phyloP scores from a whole-genome alignment of 1,140 invertebrate species.

The Holotrichia oblita region DNA sequence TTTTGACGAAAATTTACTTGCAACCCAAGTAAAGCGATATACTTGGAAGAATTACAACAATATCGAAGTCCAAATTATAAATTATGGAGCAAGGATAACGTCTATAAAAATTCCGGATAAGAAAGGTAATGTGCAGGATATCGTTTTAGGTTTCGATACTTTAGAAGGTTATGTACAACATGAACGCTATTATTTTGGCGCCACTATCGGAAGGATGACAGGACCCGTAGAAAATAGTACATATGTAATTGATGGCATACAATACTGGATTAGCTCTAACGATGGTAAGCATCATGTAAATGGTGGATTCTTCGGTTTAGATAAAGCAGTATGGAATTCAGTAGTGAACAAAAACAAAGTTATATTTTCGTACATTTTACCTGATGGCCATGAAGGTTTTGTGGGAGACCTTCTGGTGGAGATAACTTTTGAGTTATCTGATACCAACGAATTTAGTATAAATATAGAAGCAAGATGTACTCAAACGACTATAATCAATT shows the following conservation, averaged over 20 bases:
- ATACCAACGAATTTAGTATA: conserved; percentile 69
- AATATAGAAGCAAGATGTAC: conserved; percentile 68
- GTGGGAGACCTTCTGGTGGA: conserved; percentile 65
- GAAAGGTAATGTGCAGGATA: conserved; percentile 70
- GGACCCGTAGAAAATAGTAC: conserved; percentile 72
- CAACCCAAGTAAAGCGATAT: conserved; percentile 59
- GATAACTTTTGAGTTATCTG: conserved; percentile 69
- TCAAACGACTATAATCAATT: conserved; percentile 69
- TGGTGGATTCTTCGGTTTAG: conserved; percentile 71
- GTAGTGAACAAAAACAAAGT: conserved; percentile 60
- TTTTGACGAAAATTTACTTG: conserved; percentile 44
- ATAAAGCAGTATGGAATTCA: conserved; percentile 68
- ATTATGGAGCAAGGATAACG: conserved; percentile 75
- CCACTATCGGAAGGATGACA: conserved; percentile 75
- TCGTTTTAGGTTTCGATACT: conserved; percentile 76
- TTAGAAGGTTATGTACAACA: conserved; percentile 68
- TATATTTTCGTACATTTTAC: conserved; percentile 66
- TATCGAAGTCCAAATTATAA: conserved; percentile 69
- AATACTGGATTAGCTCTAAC: conserved; percentile 71
- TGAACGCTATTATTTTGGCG: conserved; percentile 73
- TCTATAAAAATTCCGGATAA: conserved; percentile 73
- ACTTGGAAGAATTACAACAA: conserved; percentile 67
- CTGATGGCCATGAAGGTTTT: conserved; percentile 69
- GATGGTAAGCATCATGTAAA: conserved; percentile 65
- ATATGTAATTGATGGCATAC: conserved; percentile 69